Evolutionary conservation across 2,888 invertebrate genomes (phyloP), one percentile per base, ranked within the genome.

Genomic region (Brenthis ino): DNA sequence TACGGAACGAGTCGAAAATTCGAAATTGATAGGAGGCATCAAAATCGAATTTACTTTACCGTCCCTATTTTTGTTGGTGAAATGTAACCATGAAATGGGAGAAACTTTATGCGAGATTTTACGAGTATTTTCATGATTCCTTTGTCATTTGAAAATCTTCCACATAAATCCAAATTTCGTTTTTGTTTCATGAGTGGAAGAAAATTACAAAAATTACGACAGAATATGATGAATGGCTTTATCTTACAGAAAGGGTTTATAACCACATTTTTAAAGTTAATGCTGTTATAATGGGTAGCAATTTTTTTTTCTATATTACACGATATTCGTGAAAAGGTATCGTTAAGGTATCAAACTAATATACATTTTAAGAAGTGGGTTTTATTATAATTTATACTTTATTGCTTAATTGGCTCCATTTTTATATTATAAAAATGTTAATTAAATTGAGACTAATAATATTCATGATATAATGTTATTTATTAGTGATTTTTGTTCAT

Each of bases 1-100:
- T 86, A 43, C 80, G 79, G 89, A 90, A 92, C 85, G 81, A 86
- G 86, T 85, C 88, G 60, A 60, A 50, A 60, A 60, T 60, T 60
- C 60, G 33, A 33, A 28, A 91, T 90, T 91, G 90, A 92, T 91
- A 83, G 83, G 77, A 82, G 83, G 78, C 83, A 91, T 91, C 87
- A 89, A 89, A 91, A 85, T 83, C 85, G 79, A 85, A 86, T 92
- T 91, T 85, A 75, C 73, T 71, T 72, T 71, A 68, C 75, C 64
- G 68, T 56, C 51, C 56, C 65, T 61, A 24, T 66, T 63, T 68
- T 55, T 57, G 65, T 67, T 67, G 48, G 67, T 71, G 71, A 73
- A 67, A 74, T 69, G 63, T 57, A 58, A 65, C 50, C 60, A 57
- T 56, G 57, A 65, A 65, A 71, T 69, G 71, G 74, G 72, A 70